Conservation (phyloP, 2,888 invertebrate species). For the Barypeithes pellucidus region DNA sequence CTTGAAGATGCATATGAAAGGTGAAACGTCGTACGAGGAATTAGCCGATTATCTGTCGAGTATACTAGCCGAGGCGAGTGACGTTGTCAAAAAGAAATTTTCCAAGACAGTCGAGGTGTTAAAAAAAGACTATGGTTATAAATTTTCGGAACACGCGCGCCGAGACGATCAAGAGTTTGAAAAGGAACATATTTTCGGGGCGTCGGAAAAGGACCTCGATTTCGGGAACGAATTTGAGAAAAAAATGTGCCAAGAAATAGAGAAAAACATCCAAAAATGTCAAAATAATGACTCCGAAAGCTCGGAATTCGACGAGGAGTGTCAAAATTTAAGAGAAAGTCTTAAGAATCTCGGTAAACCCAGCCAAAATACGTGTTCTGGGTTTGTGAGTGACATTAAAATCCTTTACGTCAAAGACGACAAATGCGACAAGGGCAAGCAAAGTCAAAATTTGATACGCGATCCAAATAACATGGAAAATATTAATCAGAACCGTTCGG, state of each 20-base stretch:
- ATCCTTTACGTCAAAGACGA: background rate
- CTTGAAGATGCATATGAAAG: conserved; percentile 21
- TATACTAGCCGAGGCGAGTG: conserved; percentile 25
- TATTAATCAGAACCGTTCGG: background rate
- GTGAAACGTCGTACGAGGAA: conserved; percentile 2
- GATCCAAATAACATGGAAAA: conserved; percentile 1
- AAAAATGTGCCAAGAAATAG: conserved; percentile 30
- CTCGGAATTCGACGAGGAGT: background rate
- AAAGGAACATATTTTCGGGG: conserved; percentile 20
- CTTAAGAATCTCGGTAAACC: background rate
- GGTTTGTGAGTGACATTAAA: background rate
- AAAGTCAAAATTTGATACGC: background rate
- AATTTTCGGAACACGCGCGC: background rate
- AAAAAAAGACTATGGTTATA: conserved; percentile 7
- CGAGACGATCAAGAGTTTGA: background rate
- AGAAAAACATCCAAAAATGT: conserved; percentile 15
- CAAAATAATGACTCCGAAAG: background rate
- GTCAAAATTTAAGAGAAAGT: background rate
- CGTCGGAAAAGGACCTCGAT: conserved; percentile 21
- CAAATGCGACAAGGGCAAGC: background rate
- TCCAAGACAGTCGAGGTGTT: conserved; percentile 1
- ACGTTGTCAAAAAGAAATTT: conserved; percentile 27
- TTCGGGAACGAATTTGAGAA: conserved; percentile 20
- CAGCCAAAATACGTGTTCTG: background rate
- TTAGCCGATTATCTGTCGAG: conserved; percentile 14